Evolutionary conservation across 1,140 invertebrate genomes (phyloP).

Genomic region (Diprion similis): DNA sequence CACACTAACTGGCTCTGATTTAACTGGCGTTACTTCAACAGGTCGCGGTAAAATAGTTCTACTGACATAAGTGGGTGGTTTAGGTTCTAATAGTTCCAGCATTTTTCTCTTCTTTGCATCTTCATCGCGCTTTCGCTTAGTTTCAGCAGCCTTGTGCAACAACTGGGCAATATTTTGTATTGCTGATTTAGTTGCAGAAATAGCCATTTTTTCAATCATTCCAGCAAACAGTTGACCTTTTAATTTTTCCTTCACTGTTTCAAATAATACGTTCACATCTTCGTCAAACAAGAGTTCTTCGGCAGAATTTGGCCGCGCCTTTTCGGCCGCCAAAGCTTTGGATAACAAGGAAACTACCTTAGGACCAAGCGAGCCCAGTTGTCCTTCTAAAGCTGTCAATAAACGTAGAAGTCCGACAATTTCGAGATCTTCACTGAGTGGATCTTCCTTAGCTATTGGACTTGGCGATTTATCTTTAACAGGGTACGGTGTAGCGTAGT

Average conservation of each 20-base stretch:
- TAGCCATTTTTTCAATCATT: constrained; percentile 70
- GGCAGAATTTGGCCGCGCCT: constrained; percentile 74
- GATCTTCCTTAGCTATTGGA: constrained; percentile 42
- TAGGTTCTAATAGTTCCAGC: constrained; percentile 43
- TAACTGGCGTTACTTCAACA: constrained; percentile 40
- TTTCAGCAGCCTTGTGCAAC: constrained; percentile 68
- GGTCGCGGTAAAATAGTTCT: constrained; percentile 42
- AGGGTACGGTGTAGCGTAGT: constrained; percentile 50
- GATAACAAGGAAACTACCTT: constrained; percentile 77
- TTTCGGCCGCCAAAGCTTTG: constrained; percentile 78
- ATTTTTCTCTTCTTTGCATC: constrained; percentile 51
- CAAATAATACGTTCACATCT: constrained; percentile 75
- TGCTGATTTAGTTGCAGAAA: constrained; percentile 67
- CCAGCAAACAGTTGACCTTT: constrained; percentile 81
- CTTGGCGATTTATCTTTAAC: constrained; percentile 49
- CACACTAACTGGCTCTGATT: constrained; percentile 64
- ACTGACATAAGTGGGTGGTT: constrained; percentile 38
- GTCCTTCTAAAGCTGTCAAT: constrained; percentile 79
- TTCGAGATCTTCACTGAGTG: constrained; percentile 45
- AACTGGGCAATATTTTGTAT: constrained; percentile 73
- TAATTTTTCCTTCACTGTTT: constrained; percentile 84
- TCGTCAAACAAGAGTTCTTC: constrained; percentile 75
- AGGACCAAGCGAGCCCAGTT: constrained; percentile 80
- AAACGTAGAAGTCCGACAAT: constrained; percentile 75
- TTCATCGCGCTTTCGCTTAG: constrained; percentile 62